Percentiles rank a stretch among this genome's conserved stretches.
These are phyloP conservation scores for Nebria brevicollis DNA, from an alignment of 2,888 invertebrate species.

Conservation along the genomic window DNA sequence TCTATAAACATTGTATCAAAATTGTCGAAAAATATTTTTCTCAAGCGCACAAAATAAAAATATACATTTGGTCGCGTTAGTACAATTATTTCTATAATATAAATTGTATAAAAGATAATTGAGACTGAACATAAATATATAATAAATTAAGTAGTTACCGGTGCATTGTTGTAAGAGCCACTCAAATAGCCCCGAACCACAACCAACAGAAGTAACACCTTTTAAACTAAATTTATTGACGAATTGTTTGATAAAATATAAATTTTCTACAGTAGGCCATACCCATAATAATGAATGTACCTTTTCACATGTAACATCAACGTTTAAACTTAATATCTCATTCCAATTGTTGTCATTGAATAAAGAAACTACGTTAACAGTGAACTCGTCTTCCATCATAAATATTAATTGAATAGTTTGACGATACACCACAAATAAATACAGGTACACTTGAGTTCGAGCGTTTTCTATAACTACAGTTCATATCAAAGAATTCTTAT, in stretches of 20 bases:
- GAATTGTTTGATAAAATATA: slow-evolving; percentile 67
- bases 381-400: slow-evolving; percentile 62
- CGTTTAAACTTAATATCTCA: slow-evolving; percentile 63
- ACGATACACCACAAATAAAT: neutral
- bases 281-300: slow-evolving; percentile 73
- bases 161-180: slow-evolving; percentile 77
- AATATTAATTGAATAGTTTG: neutral
- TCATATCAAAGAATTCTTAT: slow-evolving; percentile 16
- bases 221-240: slow-evolving; percentile 63
- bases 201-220: slow-evolving; percentile 76
- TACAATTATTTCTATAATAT: no score
- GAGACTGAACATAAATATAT: slow-evolving; percentile 24
- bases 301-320: slow-evolving; percentile 63
- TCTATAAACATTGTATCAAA: neutral
- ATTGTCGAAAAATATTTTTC: neutral
- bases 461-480: neutral
- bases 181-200: slow-evolving; percentile 84
- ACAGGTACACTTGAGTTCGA: slow-evolving; percentile 5
- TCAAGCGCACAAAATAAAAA: no score
- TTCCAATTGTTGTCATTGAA: slow-evolving; percentile 63
- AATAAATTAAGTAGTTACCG: slow-evolving; percentile 62
- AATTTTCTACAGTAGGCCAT: slow-evolving; percentile 74
- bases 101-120: slow-evolving; percentile 13
- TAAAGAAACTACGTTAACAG: slow-evolving; percentile 60
- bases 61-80: no score